phyloP scores from a whole-genome alignment of 2,888 invertebrate species.

The Caradrina kadenii region DNA sequence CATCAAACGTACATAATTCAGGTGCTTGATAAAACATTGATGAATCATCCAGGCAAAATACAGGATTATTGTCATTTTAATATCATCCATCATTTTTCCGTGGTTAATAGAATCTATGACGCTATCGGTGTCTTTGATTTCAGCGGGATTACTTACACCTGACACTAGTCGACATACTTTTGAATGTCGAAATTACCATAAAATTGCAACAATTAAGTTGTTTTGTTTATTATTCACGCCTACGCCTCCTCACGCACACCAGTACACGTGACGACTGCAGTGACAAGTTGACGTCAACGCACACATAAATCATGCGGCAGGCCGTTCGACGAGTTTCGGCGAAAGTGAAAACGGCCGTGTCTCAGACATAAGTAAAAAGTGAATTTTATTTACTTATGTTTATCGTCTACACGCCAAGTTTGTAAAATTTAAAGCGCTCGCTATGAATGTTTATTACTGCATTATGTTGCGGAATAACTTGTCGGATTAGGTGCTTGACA shows the following conservation, averaged over 20 bases:
- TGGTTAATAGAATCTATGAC: neutral
- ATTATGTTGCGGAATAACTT: conserved; percentile 33
- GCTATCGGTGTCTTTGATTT: conserved; percentile 21
- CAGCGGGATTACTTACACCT: neutral
- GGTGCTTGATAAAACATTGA: conserved; percentile 9
- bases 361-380: conserved; percentile 61
- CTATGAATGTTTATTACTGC: conserved; percentile 33
- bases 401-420: conserved; percentile 32
- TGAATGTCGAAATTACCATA: conserved; percentile 45
- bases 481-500: conserved; percentile 14
- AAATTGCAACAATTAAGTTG: conserved; percentile 38
- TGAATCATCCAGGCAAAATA: too few species aligned
- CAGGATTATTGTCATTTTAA: too few species aligned
- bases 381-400: conserved; percentile 64
- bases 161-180: conserved; percentile 40
- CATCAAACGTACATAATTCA: conserved; percentile 8
- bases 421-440: conserved; percentile 32
- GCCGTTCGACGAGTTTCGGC: conserved; percentile 66
- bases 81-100: neutral
- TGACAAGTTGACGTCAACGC: conserved; percentile 53
- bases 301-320: conserved; percentile 60
- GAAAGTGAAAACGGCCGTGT: conserved; percentile 70
- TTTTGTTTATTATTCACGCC: conserved; percentile 17
- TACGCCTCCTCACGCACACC: conserved; percentile 19
- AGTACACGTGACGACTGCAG: neutral